Base-by-base conservation (phyloP, 2,888 invertebrate species). In the Acronicta aceris region DNA sequence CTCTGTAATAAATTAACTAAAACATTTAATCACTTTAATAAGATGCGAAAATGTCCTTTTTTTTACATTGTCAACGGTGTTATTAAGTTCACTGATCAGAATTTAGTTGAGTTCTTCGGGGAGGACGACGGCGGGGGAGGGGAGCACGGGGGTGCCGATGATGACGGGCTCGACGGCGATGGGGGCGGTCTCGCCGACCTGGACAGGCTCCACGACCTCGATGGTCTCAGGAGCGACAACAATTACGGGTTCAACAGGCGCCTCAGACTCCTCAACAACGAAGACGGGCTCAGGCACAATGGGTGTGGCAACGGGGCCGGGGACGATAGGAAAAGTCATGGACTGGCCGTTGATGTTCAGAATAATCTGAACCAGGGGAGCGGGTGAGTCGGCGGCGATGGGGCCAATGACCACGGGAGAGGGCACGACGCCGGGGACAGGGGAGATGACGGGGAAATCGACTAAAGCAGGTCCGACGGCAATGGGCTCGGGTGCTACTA, bases 291-390 rank as follows among this genome's bases (percentile, higher is more conserved):
- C 53, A 17, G 59, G 65, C 12, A 46, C 57, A 54, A 75, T 60
- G 21, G 55, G 21, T 6, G 12, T 7, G 12, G 33, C 38, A 5
- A n/a, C 21, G 21, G 13, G 49, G 42, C 27, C 43, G 16, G 65
- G 56, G 52, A 52, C 41, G 17, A 62, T 74, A 27, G 61, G 61
- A 49, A 45, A 33, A 36, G 62, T 43, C 17, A 53, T 63, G 16
- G 75, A 71, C 57, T 78, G 62, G 60, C 38, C n/a, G n/a, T 78
- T 77, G 56, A 83, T 76, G 75, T 85, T 86, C 65, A 86, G 51
- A 78, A 86, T 79, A 73, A 86, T 82, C 75, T 85, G 83, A 42
- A 85, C 82, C 36, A 83, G 72, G 33, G 82, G 81, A 64, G 78
- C 59, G 51, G 47, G 60, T 54, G 49, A 0, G 41, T 54, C 69